A percentile compares a stretch with the other conserved stretches of the same genome.
These are phyloP conservation scores for Salarias fasciatus DNA, from an alignment of 2,797 vertebrate species.

Conservation along the genomic window DNA sequence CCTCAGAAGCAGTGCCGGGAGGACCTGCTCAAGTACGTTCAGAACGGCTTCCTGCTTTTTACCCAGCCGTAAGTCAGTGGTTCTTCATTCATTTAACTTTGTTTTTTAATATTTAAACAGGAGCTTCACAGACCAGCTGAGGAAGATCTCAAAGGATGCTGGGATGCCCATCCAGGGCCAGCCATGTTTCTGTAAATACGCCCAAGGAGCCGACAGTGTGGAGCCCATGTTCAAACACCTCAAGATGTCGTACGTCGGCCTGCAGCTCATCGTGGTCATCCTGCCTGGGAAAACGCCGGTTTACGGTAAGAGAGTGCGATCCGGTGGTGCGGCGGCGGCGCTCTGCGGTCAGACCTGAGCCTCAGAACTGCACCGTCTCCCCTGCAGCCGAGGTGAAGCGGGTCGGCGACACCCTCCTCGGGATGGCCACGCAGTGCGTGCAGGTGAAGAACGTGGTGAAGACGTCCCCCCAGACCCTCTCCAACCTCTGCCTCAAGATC, in stretches of 20 bases:
- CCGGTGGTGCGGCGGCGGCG: no score
- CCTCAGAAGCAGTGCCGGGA: conserved; percentile 99
- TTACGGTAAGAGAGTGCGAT: conserved; percentile 85
- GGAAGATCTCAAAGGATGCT: conserved; percentile 98
- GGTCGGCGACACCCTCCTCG: conserved; percentile 91
- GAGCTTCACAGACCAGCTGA: conserved; percentile 98
- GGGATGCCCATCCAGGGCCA: conserved; percentile 99
- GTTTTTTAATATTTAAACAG: conserved; percentile 63
- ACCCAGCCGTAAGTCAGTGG: no score
- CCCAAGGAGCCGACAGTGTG: conserved; percentile 98
- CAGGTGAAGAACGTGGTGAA: conserved; percentile 99
- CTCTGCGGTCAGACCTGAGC: no score
- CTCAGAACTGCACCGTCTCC: no score
- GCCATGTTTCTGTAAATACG: conserved; percentile 98
- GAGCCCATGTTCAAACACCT: conserved; percentile 99
- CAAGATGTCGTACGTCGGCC: conserved; percentile 97
- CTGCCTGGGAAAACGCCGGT: conserved; percentile 97
- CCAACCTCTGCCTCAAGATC: conserved; percentile 99
- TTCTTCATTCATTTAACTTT: no score
- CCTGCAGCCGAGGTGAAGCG: conserved; percentile 96
- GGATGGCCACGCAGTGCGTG: conserved; percentile 99
- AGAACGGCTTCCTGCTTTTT: no score
- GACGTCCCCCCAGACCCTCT: conserved; percentile 97
- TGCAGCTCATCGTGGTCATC: conserved; percentile 99
- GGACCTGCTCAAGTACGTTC: conserved; percentile 97